Conservation (phyloP, 2,888 invertebrate species). For the Sclerodermus sp. region DNA sequence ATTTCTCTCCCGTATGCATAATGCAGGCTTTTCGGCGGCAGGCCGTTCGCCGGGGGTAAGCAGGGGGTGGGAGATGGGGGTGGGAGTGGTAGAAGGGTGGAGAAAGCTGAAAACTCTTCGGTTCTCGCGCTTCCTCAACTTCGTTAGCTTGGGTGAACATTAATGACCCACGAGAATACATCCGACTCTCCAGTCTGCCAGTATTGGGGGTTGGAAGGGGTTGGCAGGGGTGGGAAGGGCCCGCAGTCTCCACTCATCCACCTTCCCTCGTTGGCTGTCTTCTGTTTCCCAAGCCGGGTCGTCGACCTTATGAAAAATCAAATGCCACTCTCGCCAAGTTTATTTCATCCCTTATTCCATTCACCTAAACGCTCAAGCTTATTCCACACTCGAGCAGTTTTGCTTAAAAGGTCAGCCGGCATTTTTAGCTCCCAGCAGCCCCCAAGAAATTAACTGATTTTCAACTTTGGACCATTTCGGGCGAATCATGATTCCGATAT, state of each 20-base stretch:
- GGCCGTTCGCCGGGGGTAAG: background rate
- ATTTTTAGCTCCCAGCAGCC: too few relatives aligned
- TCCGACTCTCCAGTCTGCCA: conserved; percentile 18
- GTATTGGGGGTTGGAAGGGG: background rate
- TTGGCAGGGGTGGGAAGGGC: background rate
- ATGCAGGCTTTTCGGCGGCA: conserved; percentile 26
- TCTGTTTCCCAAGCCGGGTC: too few relatives aligned
- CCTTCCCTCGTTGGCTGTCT: too few relatives aligned
- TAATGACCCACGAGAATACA: conserved; percentile 47
- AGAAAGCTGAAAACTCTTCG: conserved; percentile 19
- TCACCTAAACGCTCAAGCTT: too few relatives aligned
- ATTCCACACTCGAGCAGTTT: too few relatives aligned
- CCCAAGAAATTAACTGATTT: too few relatives aligned
- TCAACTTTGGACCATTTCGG: too few relatives aligned
- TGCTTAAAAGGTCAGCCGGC: too few relatives aligned
- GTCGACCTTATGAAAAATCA: too few relatives aligned
- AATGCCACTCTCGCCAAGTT: too few relatives aligned
- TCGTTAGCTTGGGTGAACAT: conserved; percentile 41
- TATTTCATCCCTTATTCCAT: too few relatives aligned
- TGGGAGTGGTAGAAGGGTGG: background rate
- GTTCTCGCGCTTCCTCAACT: conserved; percentile 28
- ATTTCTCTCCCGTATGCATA: conserved; percentile 37
- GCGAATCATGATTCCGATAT: too few relatives aligned
- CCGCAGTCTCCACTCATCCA: background rate
- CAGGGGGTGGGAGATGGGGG: background rate